Evolutionary conservation across 2,797 vertebrate genomes (phyloP).

Genomic region (Momotus momota): DNA sequence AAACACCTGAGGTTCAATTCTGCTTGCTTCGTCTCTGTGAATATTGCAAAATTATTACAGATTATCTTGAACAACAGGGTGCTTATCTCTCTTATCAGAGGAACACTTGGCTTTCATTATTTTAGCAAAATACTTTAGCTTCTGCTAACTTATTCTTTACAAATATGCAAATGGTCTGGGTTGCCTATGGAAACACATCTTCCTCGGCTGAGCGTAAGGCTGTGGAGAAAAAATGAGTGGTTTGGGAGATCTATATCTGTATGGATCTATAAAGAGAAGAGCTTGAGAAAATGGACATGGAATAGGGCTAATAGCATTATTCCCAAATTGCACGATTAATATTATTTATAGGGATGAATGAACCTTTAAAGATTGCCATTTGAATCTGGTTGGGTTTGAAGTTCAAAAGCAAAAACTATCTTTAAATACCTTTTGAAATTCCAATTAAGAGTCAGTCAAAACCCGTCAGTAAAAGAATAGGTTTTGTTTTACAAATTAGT

Average conservation of each 20-base stretch:
- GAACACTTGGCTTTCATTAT: not conserved
- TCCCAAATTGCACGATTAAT: not conserved
- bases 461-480: conserved; percentile 27
- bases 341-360: not conserved
- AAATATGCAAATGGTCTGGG: not conserved
- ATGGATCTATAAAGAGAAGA: not conserved
- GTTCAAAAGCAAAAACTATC: not conserved
- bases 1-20: not conserved
- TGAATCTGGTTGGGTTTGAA: conserved; percentile 28
- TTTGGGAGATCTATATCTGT: not conserved
- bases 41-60: not conserved
- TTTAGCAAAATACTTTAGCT: not conserved
- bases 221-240: not conserved
- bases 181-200: conserved; percentile 55
- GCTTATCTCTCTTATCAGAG: not conserved
- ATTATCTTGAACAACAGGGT: not conserved
- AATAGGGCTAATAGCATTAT: not conserved
- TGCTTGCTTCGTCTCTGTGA: not conserved
- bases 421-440: conserved; percentile 50
- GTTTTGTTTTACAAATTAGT: conserved; percentile 63
- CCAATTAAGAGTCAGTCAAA: conserved; percentile 65
- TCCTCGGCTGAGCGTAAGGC: not conserved
- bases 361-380: not conserved
- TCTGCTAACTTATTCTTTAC: not conserved
- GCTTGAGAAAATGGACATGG: not conserved